phyloP scores from a whole-genome alignment of 2,797 vertebrate species.

The Chaunax sp. region DNA sequence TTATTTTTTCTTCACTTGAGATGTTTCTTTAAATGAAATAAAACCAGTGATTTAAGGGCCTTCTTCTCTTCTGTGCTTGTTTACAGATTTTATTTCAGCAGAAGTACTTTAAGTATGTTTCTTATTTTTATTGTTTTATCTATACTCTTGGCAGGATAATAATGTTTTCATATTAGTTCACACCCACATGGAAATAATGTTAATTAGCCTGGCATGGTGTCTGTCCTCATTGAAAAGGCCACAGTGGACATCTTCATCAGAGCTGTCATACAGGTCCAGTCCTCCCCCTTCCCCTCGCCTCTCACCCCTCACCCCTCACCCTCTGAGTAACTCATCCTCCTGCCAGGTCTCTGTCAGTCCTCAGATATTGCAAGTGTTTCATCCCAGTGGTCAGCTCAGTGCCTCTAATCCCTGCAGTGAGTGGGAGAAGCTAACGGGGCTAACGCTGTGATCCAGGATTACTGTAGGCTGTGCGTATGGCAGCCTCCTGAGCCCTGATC shows the following conservation, averaged over 20 bases:
- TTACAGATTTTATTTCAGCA: not conserved
- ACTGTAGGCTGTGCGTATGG: constrained; percentile 55
- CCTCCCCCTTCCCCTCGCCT: no score
- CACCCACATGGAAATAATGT: not conserved
- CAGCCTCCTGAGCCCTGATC: constrained; percentile 63
- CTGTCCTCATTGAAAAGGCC: constrained; percentile 3
- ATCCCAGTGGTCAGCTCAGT: constrained; percentile 69
- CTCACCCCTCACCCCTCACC: not conserved
- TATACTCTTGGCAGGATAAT: constrained; percentile 13
- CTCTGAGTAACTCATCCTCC: constrained; percentile 41
- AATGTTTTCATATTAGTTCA: not conserved
- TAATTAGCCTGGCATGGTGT: constrained; percentile 5
- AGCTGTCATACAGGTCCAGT: constrained; percentile 9
- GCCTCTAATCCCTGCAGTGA: constrained; percentile 76
- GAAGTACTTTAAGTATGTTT: not conserved
- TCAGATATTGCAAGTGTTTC: constrained; percentile 69
- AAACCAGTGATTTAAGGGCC: no score
- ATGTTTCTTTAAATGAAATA: no score
- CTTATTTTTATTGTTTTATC: not conserved
- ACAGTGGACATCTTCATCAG: constrained; percentile 19
- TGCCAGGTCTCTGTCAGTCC: constrained; percentile 52
- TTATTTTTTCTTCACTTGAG: no score
- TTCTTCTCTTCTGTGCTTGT: no score
- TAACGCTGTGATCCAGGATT: constrained; percentile 80
- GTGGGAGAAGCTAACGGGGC: constrained; percentile 70